Evolutionary conservation across 2,888 invertebrate genomes (phyloP), one percentile per base, ranked within the genome.

Genomic region (Lacanobia oleracea): DNA sequence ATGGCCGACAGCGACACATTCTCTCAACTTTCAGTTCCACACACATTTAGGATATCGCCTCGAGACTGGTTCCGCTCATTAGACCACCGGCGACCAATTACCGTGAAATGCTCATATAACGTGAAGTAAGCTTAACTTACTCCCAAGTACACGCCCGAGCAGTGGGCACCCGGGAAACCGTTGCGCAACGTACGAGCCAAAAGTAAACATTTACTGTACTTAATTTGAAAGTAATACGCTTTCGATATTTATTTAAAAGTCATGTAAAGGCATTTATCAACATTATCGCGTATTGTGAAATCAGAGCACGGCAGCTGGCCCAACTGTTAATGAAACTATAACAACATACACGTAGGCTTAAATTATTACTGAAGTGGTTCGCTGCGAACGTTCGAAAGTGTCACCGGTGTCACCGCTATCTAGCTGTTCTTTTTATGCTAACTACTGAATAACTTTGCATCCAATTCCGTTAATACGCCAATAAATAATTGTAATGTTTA

Each of bases 141-240:
- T 57, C 54, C 40, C 63, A 57, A 70, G 75, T 50, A 40, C 43
- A 71, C 63, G 61, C 60, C 70, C 68, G 45, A 64, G 57, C 63
- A 57, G 60, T 67, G 67, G 18, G 37, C 40, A n/a, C 68, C 16
- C 43, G 59, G 16, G 60, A 56, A 56, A 43, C 62, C 64, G 18
- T 83, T 79, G 57, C 64, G 70, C 51, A 70, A 81, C 60, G 62
- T 59, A 70, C 67, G 51, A 59, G 59, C 56, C 78, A 83, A 72
- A 83, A 81, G 33, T 72, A 37, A 67, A 63, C 75, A 67, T 78
- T 77, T 71, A 74, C 77, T 67, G 60, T 75, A n/a, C n/a, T n/a
- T n/a, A 51, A 75, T 76, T 78, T 66, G 73, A 83, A 83, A 80
- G 82, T 83, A 75, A 72, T 72, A 79, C 63, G 69, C 68, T 79